These are phyloP conservation scores for Pelmatolapia mariae DNA, from an alignment of 2,113 vertebrate species.

Conservation along the genomic window DNA sequence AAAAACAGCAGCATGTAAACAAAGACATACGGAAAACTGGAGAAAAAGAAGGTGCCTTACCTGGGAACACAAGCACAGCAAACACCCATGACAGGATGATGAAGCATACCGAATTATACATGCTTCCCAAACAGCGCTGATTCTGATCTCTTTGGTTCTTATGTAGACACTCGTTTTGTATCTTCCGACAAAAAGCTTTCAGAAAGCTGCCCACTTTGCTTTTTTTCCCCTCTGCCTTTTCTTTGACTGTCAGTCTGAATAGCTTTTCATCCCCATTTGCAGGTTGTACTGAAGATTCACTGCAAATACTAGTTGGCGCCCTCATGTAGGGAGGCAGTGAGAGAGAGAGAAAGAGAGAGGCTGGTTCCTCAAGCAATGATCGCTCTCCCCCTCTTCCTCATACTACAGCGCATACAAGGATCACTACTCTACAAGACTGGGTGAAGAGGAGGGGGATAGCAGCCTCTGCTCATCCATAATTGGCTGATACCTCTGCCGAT, in stretches of 20 bases:
- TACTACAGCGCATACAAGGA: constrained; percentile 53
- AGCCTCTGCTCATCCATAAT: constrained; percentile 33
- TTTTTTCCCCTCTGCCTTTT: background rate
- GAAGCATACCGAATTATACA: constrained; percentile 70
- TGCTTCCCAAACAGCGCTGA: constrained; percentile 59
- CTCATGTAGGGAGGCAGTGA: constrained; percentile 1
- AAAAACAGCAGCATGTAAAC: constrained; percentile 1
- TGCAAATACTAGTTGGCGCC: constrained; percentile 56
- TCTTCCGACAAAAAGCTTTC: constrained; percentile 30
- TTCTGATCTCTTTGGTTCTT: constrained; percentile 33
- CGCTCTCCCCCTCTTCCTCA: constrained; percentile 40
- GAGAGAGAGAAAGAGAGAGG: background rate
- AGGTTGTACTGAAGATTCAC: constrained; percentile 46
- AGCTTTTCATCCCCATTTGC: constrained; percentile 16
- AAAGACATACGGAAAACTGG: background rate
- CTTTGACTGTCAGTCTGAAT: constrained; percentile 17
- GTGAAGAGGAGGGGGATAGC: constrained; percentile 4
- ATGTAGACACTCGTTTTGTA: constrained; percentile 25
- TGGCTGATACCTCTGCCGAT: constrained; percentile 44
- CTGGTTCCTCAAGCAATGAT: constrained; percentile 56
- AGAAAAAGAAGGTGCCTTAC: constrained; percentile 54
- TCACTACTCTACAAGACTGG: constrained; percentile 48
- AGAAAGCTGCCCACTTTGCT: constrained; percentile 16
- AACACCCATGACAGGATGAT: constrained; percentile 70
- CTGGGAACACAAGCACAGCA: constrained; percentile 72